Evolutionary conservation across 2,888 invertebrate species (phyloP).

Genomic region (Euzetes globulus): DNA sequence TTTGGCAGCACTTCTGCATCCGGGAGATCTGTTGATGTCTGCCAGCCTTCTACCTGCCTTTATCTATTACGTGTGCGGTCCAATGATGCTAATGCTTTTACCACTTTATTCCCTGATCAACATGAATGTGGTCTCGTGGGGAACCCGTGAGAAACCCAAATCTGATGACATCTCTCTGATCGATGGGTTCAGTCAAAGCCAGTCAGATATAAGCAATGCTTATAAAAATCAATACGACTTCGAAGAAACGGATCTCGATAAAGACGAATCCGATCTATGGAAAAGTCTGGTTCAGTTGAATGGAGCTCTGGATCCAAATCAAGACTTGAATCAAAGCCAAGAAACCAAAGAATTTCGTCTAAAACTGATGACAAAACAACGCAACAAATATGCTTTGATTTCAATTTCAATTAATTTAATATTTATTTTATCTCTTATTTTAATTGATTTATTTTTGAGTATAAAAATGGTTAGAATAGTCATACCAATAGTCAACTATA

Average conservation of each 20-base stretch:
- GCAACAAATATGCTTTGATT: conserved; percentile 19
- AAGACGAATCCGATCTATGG: not conserved
- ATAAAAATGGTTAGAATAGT: not conserved
- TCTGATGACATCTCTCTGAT: not conserved
- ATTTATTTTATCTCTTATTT: not conserved
- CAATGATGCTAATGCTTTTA: not conserved
- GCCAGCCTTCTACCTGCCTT: not conserved
- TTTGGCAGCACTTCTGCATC: not conserved
- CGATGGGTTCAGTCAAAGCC: no score
- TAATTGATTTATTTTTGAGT: not conserved
- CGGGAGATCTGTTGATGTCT: not conserved
- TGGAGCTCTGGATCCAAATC: not conserved
- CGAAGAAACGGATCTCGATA: not conserved
- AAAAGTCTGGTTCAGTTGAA: not conserved
- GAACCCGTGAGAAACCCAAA: not conserved
- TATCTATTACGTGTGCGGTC: not conserved
- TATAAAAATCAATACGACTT: not conserved
- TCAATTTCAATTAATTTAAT: not conserved
- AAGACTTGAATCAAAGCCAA: not conserved
- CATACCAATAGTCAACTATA: conserved; percentile 6
- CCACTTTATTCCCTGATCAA: not conserved
- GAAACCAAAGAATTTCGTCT: not conserved
- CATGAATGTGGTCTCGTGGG: conserved; percentile 27
- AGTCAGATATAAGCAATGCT: no score
- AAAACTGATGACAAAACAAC: conserved; percentile 12